A percentile compares a stretch with the other conserved stretches of the same genome.
Conservation (phyloP, 2,888 invertebrate genomes). For the Xestia c-nigrum region DNA sequence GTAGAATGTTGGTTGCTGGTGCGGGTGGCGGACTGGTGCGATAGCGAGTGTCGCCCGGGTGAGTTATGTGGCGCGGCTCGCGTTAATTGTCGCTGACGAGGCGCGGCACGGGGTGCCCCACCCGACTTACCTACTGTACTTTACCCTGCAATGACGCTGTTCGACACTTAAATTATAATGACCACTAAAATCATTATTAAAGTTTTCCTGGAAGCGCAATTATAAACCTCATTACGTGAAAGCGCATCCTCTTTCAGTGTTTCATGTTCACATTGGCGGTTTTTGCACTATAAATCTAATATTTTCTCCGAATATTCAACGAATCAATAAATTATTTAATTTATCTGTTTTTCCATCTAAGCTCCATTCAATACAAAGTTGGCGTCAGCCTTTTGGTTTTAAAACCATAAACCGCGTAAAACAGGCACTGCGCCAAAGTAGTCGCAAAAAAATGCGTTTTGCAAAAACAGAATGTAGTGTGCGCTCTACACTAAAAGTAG, state of each 20-base stretch:
- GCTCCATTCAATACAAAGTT: slow-evolving; percentile 50
- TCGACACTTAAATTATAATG: slow-evolving; percentile 23
- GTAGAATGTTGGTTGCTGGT: slow-evolving; percentile 76
- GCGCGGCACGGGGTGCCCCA: slow-evolving; percentile 44
- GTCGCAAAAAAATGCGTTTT: slow-evolving; percentile 70
- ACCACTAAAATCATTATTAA: slow-evolving; percentile 21
- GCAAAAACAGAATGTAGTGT: slow-evolving; percentile 65
- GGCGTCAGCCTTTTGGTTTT: slow-evolving; percentile 64
- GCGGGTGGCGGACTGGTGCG: slow-evolving; percentile 72
- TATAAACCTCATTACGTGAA: background rate
- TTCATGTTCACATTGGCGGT: background rate
- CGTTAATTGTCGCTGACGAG: slow-evolving; percentile 83
- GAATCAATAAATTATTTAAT: slow-evolving; percentile 26
- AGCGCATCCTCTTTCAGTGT: slow-evolving; percentile 7
- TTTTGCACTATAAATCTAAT: background rate
- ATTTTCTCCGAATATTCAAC: background rate
- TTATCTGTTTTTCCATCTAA: slow-evolving; percentile 26
- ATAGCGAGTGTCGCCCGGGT: slow-evolving; percentile 77
- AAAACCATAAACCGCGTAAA: slow-evolving; percentile 60
- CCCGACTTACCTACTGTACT: slow-evolving; percentile 63
- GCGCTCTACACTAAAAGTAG: slow-evolving; percentile 65
- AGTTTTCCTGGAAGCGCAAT: slow-evolving; percentile 2
- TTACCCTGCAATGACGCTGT: slow-evolving; percentile 46
- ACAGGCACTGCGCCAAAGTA: slow-evolving; percentile 73
- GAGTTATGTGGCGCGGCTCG: slow-evolving; percentile 79